These are phyloP conservation scores for Molossus alvarezi DNA, from an alignment of 2,797 vertebrate species.

Conservation along the genomic window DNA sequence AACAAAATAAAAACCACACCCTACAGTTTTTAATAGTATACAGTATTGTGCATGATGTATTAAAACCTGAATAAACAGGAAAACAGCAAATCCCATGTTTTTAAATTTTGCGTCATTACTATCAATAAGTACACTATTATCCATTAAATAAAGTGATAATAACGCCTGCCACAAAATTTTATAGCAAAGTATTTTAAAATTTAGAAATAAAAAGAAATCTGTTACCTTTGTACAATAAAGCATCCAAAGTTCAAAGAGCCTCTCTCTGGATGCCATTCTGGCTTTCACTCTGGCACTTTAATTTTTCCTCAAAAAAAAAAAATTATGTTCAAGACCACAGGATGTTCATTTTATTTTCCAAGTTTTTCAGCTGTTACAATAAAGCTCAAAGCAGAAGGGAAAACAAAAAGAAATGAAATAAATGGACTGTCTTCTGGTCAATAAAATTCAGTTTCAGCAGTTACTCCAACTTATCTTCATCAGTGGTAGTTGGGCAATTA, in stretches of 20 bases:
- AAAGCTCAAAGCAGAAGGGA: constrained; percentile 79
- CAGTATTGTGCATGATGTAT: not conserved
- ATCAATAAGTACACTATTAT: constrained; percentile 42
- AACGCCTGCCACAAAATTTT: constrained; percentile 48
- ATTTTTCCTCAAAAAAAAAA: constrained; percentile 78
- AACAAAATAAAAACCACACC: constrained; percentile 17
- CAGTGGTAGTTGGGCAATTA: constrained; percentile 25
- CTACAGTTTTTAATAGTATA: constrained; percentile 31
- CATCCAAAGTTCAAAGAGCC: constrained; percentile 99
- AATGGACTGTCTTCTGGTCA: constrained; percentile 41
- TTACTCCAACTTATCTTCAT: constrained; percentile 72
- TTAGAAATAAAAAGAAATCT: constrained; percentile 69
- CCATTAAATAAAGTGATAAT: constrained; percentile 18
- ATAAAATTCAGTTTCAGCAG: constrained; percentile 52
- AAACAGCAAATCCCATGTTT: constrained; percentile 46
- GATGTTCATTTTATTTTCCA: constrained; percentile 84
- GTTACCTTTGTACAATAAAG: constrained; percentile 98
- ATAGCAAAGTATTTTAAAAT: constrained; percentile 63
- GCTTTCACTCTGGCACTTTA: constrained; percentile 80
- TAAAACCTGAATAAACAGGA: not conserved
- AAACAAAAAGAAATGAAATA: constrained; percentile 68
- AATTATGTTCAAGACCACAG: constrained; percentile 81
- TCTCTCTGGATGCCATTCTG: constrained; percentile 97
- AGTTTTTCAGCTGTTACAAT: constrained; percentile 84
- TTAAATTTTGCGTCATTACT: constrained; percentile 28